Conservation (phyloP, 2,888 invertebrate species). For the Melieria omissa region DNA sequence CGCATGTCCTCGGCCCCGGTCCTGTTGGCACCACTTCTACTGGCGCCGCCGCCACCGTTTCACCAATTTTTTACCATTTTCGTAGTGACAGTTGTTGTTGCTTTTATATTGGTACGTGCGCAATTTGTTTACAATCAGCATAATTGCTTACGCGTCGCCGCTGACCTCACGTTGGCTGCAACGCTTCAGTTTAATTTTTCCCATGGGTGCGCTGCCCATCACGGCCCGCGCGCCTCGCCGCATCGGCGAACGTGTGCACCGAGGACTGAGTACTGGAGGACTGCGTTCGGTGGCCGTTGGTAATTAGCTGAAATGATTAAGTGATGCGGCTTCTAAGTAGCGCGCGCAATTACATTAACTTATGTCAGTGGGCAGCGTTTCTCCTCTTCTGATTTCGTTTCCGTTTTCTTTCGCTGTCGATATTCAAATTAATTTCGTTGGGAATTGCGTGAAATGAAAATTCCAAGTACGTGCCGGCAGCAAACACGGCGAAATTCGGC, state of each 20-base stretch:
- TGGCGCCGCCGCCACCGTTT: too few relatives aligned
- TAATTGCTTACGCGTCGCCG: conserved; percentile 54
- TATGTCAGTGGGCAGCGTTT: conserved; percentile 32
- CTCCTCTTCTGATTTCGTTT: neutral
- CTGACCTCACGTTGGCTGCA: conserved; percentile 35
- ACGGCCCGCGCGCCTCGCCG: neutral
- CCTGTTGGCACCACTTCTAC: too few relatives aligned
- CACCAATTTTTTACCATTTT: too few relatives aligned
- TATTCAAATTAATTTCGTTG: neutral
- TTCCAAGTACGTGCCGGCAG: neutral
- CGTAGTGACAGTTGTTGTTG: conserved; percentile 17
- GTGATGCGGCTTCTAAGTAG: conserved; percentile 35
- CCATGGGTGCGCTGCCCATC: conserved; percentile 39
- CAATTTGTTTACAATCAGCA: conserved; percentile 66
- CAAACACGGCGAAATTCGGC: too few relatives aligned
- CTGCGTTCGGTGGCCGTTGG: conserved; percentile 38
- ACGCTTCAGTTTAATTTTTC: conserved; percentile 46
- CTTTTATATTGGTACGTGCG: conserved; percentile 54
- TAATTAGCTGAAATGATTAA: conserved; percentile 62
- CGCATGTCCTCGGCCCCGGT: too few relatives aligned
- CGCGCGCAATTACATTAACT: conserved; percentile 60
- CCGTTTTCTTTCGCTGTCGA: neutral
- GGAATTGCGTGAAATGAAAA: neutral
- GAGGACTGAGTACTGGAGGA: conserved; percentile 20
- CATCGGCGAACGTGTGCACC: neutral